These are phyloP conservation scores for Drosophila persimilis DNA, from an alignment of 1,140 invertebrate species.

Conservation along the genomic window DNA sequence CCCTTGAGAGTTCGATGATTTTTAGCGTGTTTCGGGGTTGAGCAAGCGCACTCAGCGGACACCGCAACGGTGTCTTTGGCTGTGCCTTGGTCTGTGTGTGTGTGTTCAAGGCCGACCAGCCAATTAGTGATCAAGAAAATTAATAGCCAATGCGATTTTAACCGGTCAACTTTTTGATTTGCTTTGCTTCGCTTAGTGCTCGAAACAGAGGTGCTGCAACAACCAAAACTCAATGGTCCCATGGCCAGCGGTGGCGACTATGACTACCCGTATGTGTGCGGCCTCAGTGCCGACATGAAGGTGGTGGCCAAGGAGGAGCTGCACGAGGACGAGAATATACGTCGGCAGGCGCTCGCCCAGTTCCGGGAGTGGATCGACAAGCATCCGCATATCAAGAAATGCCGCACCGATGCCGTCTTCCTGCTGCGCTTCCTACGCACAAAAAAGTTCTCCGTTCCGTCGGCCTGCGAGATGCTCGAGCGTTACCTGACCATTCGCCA, in stretches of 20 bases:
- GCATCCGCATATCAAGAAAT: slow-evolving; percentile 89
- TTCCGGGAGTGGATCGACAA: slow-evolving; percentile 91
- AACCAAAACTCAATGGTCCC: slow-evolving; percentile 60
- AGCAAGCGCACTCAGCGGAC: slow-evolving; percentile 24
- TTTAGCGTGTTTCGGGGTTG: slow-evolving; percentile 55
- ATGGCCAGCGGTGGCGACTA: slow-evolving; percentile 50
- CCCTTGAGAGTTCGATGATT: slow-evolving; percentile 68
- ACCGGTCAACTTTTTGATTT: background rate
- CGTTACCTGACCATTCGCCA: slow-evolving; percentile 92
- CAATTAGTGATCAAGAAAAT: slow-evolving; percentile 60
- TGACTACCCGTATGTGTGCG: slow-evolving; percentile 75
- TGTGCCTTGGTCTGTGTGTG: background rate
- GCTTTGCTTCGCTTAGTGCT: slow-evolving; percentile 61
- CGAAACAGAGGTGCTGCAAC: slow-evolving; percentile 76
- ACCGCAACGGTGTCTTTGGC: background rate
- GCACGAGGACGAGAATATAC: slow-evolving; percentile 88
- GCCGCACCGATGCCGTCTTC: slow-evolving; percentile 90
- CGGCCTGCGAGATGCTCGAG: slow-evolving; percentile 93
- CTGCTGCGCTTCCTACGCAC: slow-evolving; percentile 92
- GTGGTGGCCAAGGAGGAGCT: slow-evolving; percentile 88
- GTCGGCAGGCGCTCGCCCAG: slow-evolving; percentile 88
- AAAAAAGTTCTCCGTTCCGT: slow-evolving; percentile 93
- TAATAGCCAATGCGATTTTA: slow-evolving; percentile 27
- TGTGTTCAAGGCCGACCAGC: slow-evolving; percentile 65
- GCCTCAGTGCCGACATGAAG: slow-evolving; percentile 66